phyloP scores from a whole-genome alignment of 2,888 invertebrate species.

The Orchesellides sinensis region DNA sequence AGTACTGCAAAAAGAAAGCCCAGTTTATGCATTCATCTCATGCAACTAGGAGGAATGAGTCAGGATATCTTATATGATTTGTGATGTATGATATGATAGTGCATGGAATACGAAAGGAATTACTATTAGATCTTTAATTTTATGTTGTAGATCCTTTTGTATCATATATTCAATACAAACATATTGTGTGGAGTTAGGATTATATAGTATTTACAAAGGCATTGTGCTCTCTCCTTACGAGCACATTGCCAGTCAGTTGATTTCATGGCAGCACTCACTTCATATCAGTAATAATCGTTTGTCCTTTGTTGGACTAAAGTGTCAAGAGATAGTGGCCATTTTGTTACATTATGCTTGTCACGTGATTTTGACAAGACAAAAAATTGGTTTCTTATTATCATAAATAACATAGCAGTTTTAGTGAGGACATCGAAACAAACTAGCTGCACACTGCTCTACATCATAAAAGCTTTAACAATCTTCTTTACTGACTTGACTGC shows the following conservation, averaged over 20 bases:
- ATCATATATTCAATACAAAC: neutral
- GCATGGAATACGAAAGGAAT: too few species aligned
- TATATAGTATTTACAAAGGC: too few species aligned
- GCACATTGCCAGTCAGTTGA: neutral
- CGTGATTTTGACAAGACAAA: constrained; percentile 34
- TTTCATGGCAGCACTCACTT: too few species aligned
- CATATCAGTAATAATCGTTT: constrained; percentile 6
- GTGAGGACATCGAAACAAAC: too few species aligned
- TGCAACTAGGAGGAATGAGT: neutral
- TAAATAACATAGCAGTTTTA: constrained; percentile 27
- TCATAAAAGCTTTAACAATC: too few species aligned
- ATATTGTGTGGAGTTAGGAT: neutral
- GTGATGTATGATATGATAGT: neutral
- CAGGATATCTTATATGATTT: constrained; percentile 9
- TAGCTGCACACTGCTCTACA: too few species aligned
- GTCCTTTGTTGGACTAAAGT: constrained; percentile 25
- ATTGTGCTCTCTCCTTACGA: neutral
- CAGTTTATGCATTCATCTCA: neutral
- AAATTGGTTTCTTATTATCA: constrained; percentile 33
- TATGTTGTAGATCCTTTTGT: too few species aligned
- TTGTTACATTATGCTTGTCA: constrained; percentile 27
- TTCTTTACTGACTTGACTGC: too few species aligned
- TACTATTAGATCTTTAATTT: too few species aligned
- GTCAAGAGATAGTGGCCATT: constrained; percentile 26
- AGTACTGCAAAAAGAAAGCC: too few species aligned